phyloP scores from a whole-genome alignment of 2,888 invertebrate genomes.

The Euphydryas editha region DNA sequence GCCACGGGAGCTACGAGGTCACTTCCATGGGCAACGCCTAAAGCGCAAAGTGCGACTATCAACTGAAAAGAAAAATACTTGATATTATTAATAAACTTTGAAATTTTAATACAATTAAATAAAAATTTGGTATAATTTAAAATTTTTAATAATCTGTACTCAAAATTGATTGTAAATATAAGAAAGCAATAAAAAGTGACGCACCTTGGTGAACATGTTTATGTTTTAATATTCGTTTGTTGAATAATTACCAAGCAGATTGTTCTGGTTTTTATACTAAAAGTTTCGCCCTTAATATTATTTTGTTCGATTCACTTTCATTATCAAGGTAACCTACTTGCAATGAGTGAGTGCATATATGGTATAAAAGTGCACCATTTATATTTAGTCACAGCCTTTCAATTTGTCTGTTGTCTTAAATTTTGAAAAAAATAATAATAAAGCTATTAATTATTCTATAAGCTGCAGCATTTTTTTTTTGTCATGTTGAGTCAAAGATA shows the following conservation, averaged over 20 bases:
- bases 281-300: constrained; percentile 54
- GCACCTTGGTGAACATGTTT: constrained; percentile 82
- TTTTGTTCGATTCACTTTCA: constrained; percentile 72
- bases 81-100: background rate
- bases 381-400: constrained; percentile 24
- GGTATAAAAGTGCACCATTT: constrained; percentile 5
- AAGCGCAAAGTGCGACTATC: constrained; percentile 82
- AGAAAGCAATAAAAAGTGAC: constrained; percentile 43
- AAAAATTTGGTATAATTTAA: background rate
- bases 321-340: constrained; percentile 71
- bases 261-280: constrained; percentile 76
- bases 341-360: constrained; percentile 42
- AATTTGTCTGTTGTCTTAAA: constrained; percentile 14
- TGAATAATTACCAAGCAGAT: constrained; percentile 74
- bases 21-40: constrained; percentile 84
- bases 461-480: too few species aligned
- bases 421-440: background rate
- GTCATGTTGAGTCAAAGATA: too few species aligned
- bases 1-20: constrained; percentile 75
- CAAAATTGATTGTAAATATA: background rate
- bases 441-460: too few species aligned
- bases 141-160: background rate
- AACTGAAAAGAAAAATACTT: constrained; percentile 57
- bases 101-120: background rate
- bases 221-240: constrained; percentile 72